Base-by-base conservation (phyloP, 2,797 vertebrate species). In the Thunnus albacares region DNA sequence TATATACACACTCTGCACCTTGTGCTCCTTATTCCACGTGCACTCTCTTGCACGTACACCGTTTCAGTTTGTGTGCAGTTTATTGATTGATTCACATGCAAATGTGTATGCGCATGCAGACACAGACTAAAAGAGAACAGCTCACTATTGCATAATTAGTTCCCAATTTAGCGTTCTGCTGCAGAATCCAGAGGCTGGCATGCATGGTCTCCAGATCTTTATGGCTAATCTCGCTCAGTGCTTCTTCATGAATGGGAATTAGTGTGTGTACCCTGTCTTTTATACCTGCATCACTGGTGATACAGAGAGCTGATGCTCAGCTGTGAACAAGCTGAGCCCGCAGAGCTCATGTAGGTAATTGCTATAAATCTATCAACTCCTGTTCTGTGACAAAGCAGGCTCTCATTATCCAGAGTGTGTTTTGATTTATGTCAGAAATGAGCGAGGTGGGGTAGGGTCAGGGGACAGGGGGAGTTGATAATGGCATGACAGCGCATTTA, bases 1-100 rank as follows among this genome's bases (percentile, higher is more conserved):
- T 78, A 77, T 76, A 79, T 66, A 86, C 83, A 88, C 84, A 73
- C 85, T 80, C 87, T 90, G 86, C 88, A 87, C 86, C 71, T 84
- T 83, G 77, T 92, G 89, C 79, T 82, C 38, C 67, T 45, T 7
- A 15, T 75, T 33, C 70, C 82, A 85, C 66, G 73, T 76, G 77
- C 56, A 57, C 28, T 11, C 47, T 58, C 9, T 28, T 30, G 51
- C 69, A 60, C 57, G 49, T 4, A 9, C 51, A n/a, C 58, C 13
- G 6, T 51, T 11, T 64, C 4, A 13, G 13, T 67, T 57, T 51
- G 5, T n/a, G 57, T 74, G 70, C 65, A 75, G 1, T 26, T 52
- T 15, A 5, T 14, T 53, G 35, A 66, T 26, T 51, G 18, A 61
- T 57, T 66, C 18, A 24, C 26, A 28, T 38, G 12, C 47, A 60